Evolutionary conservation across 2,113 vertebrate genomes (phyloP), one percentile per base, ranked within the genome.

Genomic region (Euleptes europaea): DNA sequence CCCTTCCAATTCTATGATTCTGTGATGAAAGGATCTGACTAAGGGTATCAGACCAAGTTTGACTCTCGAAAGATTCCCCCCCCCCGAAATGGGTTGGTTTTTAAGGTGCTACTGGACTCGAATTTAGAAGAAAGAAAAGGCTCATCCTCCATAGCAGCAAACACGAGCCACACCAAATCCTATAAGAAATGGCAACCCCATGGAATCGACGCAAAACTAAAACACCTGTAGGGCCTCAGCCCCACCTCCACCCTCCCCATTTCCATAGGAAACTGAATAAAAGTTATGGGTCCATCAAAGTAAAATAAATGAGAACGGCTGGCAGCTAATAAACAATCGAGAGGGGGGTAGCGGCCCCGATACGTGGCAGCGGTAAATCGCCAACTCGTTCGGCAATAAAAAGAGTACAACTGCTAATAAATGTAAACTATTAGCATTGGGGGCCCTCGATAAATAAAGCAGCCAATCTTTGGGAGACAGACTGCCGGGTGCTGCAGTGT

Each of bases 321-420:
- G 28, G 73, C 89, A 66, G 19, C 78, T 87, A 90, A 87, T 92
- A 90, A 93, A 95, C 83, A 23, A 94, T 38, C 14, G 1, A 51
- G 87, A 87, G 90, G 38, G 88, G 82, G 85, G 81, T 91, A 88
- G 91, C 67, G 33, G 23, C 63, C 10, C 57, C 91, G 92, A 91
- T 89, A 88, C 89, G 91, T 88, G 76, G 82, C 63, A 82, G 63
- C 35, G 78, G 88, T 92, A 90, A 95, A 91, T 87, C 90, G 86
- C 88, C 82, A 89, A 90, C 0, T 1, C 78, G 75, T 82, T 80
- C 84, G 0, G 0, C 78, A 84, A 83, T 84, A 92, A 91, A 91
- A 88, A 86, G 75, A 1, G 3, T 88, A 69, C 84, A 91, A 69
- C 47, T 54, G 75, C 84, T 89, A 91, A 90, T 86, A 94, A 91